Evolutionary conservation across 2,888 invertebrate genomes (phyloP).

Genomic region (Napeogenes inachia): DNA sequence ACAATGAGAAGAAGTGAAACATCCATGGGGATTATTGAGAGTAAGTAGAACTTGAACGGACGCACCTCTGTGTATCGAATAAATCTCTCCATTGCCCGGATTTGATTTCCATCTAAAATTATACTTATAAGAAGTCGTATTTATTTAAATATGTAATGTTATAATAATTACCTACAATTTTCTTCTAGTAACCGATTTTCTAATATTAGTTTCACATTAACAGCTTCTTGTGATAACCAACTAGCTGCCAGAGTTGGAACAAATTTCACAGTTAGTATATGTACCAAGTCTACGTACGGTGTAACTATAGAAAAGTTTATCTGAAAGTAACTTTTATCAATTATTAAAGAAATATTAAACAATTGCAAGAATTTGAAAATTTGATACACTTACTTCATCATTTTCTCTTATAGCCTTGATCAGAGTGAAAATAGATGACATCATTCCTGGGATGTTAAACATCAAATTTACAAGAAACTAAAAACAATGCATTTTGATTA

Average conservation of each 20-base stretch:
- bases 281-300: neutral
- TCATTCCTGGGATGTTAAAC: neutral
- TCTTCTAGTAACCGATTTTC: neutral
- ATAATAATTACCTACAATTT: neutral
- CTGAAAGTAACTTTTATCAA: neutral
- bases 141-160: no score
- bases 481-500: neutral
- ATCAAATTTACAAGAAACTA: neutral
- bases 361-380: neutral
- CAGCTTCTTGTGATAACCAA: constrained; percentile 1
- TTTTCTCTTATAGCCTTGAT: neutral
- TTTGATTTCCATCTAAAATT: neutral
- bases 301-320: neutral
- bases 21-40: neutral
- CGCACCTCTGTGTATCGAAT: neutral
- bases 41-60: neutral
- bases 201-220: neutral
- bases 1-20: neutral
- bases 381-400: neutral
- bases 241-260: neutral
- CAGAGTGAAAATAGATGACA: neutral
- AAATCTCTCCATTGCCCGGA: neutral
- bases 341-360: neutral
- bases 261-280: neutral
- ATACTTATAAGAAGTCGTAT: no score